These are phyloP conservation scores for Hoplostethus mediterraneus DNA, from an alignment of 2,797 vertebrate species.

Conservation along the genomic window DNA sequence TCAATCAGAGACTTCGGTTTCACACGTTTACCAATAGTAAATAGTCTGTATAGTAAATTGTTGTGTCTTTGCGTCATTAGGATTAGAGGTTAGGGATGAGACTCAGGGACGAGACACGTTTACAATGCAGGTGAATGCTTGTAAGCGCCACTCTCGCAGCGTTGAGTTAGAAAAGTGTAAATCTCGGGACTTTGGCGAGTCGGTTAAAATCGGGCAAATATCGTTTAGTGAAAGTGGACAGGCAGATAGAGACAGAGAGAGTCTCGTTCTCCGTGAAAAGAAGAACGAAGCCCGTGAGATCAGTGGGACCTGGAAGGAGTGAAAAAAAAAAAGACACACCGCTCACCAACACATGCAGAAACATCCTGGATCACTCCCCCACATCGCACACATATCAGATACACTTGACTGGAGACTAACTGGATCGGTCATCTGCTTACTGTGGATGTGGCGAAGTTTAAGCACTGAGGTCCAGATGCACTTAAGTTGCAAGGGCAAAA, in stretches of 20 bases:
- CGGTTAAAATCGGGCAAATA: slow-evolving; percentile 21
- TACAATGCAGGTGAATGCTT: not conserved
- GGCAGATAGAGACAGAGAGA: slow-evolving; percentile 28
- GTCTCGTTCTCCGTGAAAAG: slow-evolving; percentile 42
- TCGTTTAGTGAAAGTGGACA: slow-evolving; percentile 48
- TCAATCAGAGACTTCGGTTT: not conserved
- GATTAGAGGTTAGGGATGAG: not conserved
- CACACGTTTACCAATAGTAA: not conserved
- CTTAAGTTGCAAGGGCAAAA: too few relatives aligned
- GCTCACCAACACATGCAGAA: slow-evolving; percentile 55
- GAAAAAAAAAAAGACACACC: slow-evolving; percentile 74
- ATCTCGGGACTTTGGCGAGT: slow-evolving; percentile 39
- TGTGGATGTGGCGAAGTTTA: too few relatives aligned
- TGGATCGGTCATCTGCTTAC: too few relatives aligned
- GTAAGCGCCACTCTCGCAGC: slow-evolving; percentile 22
- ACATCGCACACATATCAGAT: too few relatives aligned
- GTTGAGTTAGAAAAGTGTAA: slow-evolving; percentile 35
- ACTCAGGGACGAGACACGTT: not conserved
- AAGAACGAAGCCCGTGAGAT: slow-evolving; percentile 67
- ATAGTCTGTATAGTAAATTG: too few relatives aligned
- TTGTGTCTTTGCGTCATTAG: too few relatives aligned
- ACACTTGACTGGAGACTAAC: too few relatives aligned
- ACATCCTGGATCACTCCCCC: slow-evolving; percentile 17
- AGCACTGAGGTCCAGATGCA: too few relatives aligned
- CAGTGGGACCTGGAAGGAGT: slow-evolving; percentile 81